Evolutionary conservation across 2,888 invertebrate species (phyloP).

Genomic region (Pocota personata): DNA sequence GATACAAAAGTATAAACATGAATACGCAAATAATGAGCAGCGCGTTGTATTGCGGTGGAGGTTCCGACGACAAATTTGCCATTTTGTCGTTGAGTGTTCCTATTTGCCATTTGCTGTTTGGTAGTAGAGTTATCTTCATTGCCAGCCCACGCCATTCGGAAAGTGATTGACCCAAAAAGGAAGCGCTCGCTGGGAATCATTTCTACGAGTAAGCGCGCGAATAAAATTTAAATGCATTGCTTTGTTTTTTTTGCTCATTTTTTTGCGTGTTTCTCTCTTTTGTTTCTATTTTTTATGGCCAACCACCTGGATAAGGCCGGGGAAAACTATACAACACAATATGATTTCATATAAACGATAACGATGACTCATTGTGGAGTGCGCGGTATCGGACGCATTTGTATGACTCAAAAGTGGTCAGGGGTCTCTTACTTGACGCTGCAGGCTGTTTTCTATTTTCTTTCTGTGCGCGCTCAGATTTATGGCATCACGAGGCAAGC

Average conservation of each 20-base stretch:
- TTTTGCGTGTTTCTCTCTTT: constrained; percentile 23
- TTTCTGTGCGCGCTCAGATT: constrained; percentile 1
- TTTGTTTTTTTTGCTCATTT: constrained; percentile 10
- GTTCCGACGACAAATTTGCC: constrained; percentile 16
- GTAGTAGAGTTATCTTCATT: not conserved
- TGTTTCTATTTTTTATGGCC: constrained; percentile 40
- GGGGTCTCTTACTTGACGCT: not conserved
- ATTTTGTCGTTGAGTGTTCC: constrained; percentile 24
- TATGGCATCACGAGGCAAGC: constrained; percentile 46
- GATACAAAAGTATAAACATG: constrained; percentile 27
- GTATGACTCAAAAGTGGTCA: constrained; percentile 41
- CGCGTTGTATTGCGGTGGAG: constrained; percentile 7
- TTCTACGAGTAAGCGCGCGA: constrained; percentile 24
- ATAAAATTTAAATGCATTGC: constrained; percentile 35
- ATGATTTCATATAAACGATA: not conserved
- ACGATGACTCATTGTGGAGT: constrained; percentile 42
- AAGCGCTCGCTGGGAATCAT: constrained; percentile 11
- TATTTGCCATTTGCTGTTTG: constrained; percentile 23
- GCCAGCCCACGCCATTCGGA: not conserved
- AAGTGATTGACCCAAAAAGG: constrained; percentile 65
- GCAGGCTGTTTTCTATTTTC: constrained; percentile 34
- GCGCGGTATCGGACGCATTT: not conserved
- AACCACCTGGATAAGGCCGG: constrained; percentile 34
- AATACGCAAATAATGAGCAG: constrained; percentile 42
- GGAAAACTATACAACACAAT: constrained; percentile 1